Conservation (phyloP, 2,113 vertebrate genomes). For the Pomatostomus ruficeps region DNA sequence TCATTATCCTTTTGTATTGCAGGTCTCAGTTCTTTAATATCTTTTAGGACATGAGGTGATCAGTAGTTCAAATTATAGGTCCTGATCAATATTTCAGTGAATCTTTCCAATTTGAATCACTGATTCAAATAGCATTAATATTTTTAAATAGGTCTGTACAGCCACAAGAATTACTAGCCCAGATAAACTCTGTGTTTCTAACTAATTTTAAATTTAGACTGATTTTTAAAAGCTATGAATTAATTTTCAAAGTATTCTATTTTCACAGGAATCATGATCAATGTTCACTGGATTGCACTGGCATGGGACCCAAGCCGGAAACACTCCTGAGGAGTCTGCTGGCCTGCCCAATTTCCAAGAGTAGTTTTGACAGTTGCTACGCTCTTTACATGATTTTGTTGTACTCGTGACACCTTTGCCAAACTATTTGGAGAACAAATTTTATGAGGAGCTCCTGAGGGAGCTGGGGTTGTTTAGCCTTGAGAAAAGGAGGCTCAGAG, state of each 20-base stretch:
- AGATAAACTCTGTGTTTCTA: neutral
- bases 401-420: neutral
- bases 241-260: neutral
- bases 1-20: neutral
- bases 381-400: neutral
- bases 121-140: neutral
- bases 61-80: neutral
- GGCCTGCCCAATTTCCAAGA: neutral
- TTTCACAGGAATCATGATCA: neutral
- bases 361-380: neutral
- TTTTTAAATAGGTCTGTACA: neutral
- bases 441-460: rapidly evolving
- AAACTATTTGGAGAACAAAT: neutral
- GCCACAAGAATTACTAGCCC: neutral
- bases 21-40: neutral
- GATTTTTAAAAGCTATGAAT: neutral
- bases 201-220: neutral
- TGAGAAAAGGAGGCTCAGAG: neutral
- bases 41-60: neutral
- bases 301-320: neutral
- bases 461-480: neutral
- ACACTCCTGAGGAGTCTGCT: neutral
- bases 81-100: neutral
- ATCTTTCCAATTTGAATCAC: neutral
- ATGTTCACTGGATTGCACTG: neutral